Evolutionary conservation across 2,113 vertebrate genomes (phyloP).

Genomic region (Hiodon alosoides): DNA sequence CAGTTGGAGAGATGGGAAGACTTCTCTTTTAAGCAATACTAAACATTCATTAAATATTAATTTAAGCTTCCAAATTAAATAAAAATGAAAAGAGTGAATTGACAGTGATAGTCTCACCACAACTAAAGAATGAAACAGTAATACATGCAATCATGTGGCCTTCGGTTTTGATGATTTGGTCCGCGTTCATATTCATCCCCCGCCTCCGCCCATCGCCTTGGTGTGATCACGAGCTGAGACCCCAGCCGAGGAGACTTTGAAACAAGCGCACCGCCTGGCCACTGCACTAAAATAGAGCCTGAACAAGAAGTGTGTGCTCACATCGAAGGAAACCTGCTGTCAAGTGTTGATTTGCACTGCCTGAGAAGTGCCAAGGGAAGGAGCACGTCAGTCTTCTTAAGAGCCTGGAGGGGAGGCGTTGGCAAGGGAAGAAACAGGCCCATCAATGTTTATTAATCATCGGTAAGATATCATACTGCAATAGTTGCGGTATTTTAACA

Average conservation of each 20-base stretch:
- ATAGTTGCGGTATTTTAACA: constrained; percentile 43
- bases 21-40: too few relatives aligned
- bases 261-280: constrained; percentile 12
- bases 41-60: too few relatives aligned
- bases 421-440: constrained; percentile 42
- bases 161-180: too few relatives aligned
- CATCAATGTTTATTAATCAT: constrained; percentile 52
- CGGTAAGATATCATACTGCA: constrained; percentile 41
- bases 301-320: constrained; percentile 38
- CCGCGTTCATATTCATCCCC: too few relatives aligned
- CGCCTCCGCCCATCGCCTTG: too few relatives aligned
- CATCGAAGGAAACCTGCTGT: constrained; percentile 39
- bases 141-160: too few relatives aligned
- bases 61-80: too few relatives aligned
- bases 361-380: constrained; percentile 41
- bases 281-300: constrained; percentile 32
- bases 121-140: too few relatives aligned
- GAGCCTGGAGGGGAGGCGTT: constrained; percentile 44
- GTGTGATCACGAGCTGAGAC: neutral
- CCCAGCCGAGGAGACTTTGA: neutral
- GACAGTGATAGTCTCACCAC: too few relatives aligned
- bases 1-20: too few relatives aligned
- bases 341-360: constrained; percentile 42
- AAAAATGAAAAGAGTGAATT: too few relatives aligned
- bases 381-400: constrained; percentile 39